These are phyloP conservation scores for Miniopterus natalensis DNA, from an alignment of 2,113 vertebrate genomes.

Conservation along the genomic window DNA sequence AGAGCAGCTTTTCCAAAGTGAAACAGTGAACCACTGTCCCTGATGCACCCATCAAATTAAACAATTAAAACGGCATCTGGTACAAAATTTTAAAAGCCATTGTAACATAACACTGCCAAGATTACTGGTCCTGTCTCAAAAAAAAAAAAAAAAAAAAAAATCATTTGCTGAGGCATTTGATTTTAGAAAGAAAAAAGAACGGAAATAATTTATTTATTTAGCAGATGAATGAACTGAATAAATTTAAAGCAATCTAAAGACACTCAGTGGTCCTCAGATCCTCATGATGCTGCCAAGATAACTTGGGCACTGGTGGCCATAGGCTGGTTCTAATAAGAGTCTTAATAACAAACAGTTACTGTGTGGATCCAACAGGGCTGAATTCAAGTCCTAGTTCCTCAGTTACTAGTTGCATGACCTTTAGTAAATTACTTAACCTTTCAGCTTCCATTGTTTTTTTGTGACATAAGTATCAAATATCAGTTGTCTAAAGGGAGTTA, in stretches of 20 bases:
- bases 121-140: slow-evolving; percentile 26
- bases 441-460: not conserved
- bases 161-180: slow-evolving; percentile 41
- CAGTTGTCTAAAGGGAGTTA: slow-evolving; percentile 1
- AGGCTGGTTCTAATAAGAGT: not conserved
- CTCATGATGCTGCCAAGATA: slow-evolving; percentile 44
- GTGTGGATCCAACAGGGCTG: not conserved
- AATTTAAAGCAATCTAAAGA: slow-evolving; percentile 56
- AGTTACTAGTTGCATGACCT: not conserved
- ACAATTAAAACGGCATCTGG: slow-evolving; percentile 68
- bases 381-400: slow-evolving; percentile 13
- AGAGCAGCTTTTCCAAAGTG: slow-evolving; percentile 62
- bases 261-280: slow-evolving; percentile 6
- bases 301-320: not conserved
- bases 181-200: slow-evolving; percentile 61
- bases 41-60: slow-evolving; percentile 60
- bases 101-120: slow-evolving; percentile 64
- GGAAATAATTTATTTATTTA: slow-evolving; percentile 69
- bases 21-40: slow-evolving; percentile 59
- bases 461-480: not conserved
- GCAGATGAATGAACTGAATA: slow-evolving; percentile 59
- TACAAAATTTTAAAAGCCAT: slow-evolving; percentile 66
- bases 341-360: slow-evolving; percentile 24
- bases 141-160: not conserved
- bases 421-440: not conserved